A percentile compares a stretch with the other conserved stretches of the same genome.
Evolutionary conservation across 2,797 vertebrate genomes (phyloP).

Genomic region (Denticeps clupeoides): DNA sequence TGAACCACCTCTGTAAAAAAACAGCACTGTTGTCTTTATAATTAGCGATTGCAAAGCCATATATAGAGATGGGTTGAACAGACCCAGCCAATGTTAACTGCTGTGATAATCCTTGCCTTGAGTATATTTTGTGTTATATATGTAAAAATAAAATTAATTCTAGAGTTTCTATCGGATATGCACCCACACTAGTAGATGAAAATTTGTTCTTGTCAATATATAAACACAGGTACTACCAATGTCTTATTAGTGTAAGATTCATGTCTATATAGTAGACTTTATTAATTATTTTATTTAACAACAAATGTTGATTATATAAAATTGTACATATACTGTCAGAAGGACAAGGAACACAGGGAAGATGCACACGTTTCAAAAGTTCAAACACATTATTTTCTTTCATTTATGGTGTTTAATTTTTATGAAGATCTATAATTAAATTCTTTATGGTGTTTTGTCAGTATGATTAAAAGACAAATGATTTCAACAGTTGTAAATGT

Average conservation of each 20-base stretch:
- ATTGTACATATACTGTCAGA: no score
- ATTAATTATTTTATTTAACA: background rate
- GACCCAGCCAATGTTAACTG: conserved; percentile 65
- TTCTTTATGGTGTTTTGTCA: conserved; percentile 1
- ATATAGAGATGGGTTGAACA: conserved; percentile 63
- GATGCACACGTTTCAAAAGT: no score
- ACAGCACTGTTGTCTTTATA: conserved; percentile 72
- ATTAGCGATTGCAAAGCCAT: conserved; percentile 91
- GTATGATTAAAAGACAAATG: conserved; percentile 2
- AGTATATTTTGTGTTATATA: conserved; percentile 96
- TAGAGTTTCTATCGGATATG: conserved; percentile 51
- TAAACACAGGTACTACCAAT: background rate
- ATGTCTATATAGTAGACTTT: background rate
- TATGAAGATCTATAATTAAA: background rate
- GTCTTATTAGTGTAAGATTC: background rate
- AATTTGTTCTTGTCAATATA: background rate
- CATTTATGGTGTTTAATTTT: no score
- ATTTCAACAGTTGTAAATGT: background rate
- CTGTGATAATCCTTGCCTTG: conserved; percentile 76
- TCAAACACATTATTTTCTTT: no score
- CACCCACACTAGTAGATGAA: conserved; percentile 35
- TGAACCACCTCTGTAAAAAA: conserved; percentile 78
- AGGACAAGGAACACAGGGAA: no score
- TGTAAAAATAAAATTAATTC: conserved; percentile 59
- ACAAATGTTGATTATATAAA: background rate